Evolutionary conservation across 2,888 invertebrate genomes (phyloP), one percentile per base, ranked within the genome.

Genomic region (Drosophila acutilabella): DNA sequence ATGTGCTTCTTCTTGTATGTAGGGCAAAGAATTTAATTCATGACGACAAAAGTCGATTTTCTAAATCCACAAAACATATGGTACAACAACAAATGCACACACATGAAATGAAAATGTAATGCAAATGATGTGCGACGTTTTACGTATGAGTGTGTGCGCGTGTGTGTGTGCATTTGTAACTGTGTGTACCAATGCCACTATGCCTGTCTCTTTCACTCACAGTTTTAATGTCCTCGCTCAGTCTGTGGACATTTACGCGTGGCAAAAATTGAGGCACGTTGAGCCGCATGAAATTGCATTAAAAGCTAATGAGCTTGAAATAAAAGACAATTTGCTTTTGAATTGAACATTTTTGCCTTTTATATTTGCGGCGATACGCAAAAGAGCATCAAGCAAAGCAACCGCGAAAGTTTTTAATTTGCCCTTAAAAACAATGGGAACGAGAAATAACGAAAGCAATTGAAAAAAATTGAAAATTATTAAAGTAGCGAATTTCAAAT

Each of bases 271-370:
- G 67, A 67, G 50, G 62, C 68, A 89, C 82, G 87, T 83, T 83
- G 84, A 80, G 84, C 78, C 87, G 87, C 82, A 86, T 83, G 87
- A 88, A 83, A 83, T 83, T 88, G 82, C 89, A 83, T 83, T 83
- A 83, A 83, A 83, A 87, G 74, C 82, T 83, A 83, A 83, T 83
- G 82, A 83, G 87, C 89, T 83, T 71, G 82, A 83, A 83, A 83
- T 88, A 74, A 88, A 83, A 77, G 89, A 86, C 88, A 88, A 88
- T 81, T 88, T 75, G 66, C 56, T 57, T 88, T 81, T 64, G 81
- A 88, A 81, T 85, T 88, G 70, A 79, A 78, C 42, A 53, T 61
- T 74, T 66, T 71, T 18, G 26, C 47, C 20, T 54, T 53, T 41
- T 52, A 61, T 61, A 66, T 54, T 56, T 56, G 45, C 40, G 61